Conservation (phyloP, 1,140 invertebrate species). For the Lordiphosa mommai region DNA sequence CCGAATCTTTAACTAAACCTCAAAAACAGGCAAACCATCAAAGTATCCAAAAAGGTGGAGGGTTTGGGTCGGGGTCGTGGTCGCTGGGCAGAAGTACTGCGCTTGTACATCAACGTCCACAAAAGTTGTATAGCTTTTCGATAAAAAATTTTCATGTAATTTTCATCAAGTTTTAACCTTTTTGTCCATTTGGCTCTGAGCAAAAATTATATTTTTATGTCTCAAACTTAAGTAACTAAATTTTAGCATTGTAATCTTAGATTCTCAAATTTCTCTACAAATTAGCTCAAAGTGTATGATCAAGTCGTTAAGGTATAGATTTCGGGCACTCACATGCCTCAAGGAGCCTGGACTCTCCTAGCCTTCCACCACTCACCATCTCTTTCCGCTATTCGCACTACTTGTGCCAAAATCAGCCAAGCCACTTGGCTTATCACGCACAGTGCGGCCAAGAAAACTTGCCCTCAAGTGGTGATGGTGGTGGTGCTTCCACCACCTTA, state of each 20-base stretch:
- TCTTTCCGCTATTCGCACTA: conserved; percentile 2
- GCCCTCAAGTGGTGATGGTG: conserved; percentile 57
- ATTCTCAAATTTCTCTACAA: neutral
- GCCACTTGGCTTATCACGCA: conserved; percentile 71
- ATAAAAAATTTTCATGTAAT: too few relatives aligned
- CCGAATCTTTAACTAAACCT: too few relatives aligned
- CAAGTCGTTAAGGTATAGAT: conserved; percentile 1
- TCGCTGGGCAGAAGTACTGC: too few relatives aligned
- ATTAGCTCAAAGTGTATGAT: neutral
- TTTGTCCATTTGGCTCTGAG: too few relatives aligned
- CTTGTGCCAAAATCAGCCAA: conserved; percentile 57
- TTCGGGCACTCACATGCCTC: conserved; percentile 26
- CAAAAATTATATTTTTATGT: neutral
- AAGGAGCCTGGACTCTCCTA: too few relatives aligned
- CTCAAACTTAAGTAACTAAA: neutral
- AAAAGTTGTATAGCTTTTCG: too few relatives aligned
- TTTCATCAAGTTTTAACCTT: too few relatives aligned
- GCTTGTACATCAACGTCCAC: too few relatives aligned
- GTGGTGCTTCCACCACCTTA: conserved; percentile 18
- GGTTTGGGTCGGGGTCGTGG: too few relatives aligned
- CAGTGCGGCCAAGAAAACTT: conserved; percentile 54
- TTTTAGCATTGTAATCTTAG: neutral
- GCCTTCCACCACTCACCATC: too few relatives aligned
- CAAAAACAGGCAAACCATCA: too few relatives aligned
- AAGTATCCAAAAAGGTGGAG: too few relatives aligned